Evolutionary conservation across 2,888 invertebrate species (phyloP).

Genomic region (Agonopterix alstromeriana): DNA sequence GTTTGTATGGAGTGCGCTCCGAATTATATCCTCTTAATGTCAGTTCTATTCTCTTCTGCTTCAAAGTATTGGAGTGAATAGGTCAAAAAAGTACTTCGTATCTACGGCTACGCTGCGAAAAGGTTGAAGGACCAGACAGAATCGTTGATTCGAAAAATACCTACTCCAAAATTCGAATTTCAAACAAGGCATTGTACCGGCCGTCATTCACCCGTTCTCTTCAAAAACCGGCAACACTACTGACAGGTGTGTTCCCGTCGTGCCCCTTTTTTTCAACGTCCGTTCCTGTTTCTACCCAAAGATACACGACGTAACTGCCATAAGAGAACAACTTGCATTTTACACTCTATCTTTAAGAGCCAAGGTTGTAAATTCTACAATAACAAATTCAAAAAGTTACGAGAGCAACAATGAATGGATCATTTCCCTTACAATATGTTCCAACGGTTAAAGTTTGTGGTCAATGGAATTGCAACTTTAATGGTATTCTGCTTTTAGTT

Average conservation of each 20-base stretch:
- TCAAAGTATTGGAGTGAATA: no score
- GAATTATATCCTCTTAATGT: no score
- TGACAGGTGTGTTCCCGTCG: constrained; percentile 75
- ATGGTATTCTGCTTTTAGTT: constrained; percentile 13
- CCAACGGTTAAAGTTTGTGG: constrained; percentile 56
- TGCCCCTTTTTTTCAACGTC: constrained; percentile 75
- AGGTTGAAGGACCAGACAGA: constrained; percentile 1
- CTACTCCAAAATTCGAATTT: constrained; percentile 39
- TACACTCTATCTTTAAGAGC: not conserved
- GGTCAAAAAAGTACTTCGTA: no score
- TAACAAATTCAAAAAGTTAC: constrained; percentile 31
- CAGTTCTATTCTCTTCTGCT: no score
- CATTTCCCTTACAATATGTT: constrained; percentile 68
- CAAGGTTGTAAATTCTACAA: constrained; percentile 28
- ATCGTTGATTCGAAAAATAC: constrained; percentile 5
- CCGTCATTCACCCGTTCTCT: constrained; percentile 67
- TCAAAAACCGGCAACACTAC: constrained; percentile 73
- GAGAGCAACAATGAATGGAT: constrained; percentile 71
- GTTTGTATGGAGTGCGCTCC: no score
- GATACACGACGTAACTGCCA: constrained; percentile 28
- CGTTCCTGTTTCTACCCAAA: constrained; percentile 47
- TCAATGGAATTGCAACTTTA: constrained; percentile 38
- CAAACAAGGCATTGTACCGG: constrained; percentile 49
- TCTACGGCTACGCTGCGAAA: no score
- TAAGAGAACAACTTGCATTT: constrained; percentile 11